phyloP scores from a whole-genome alignment of 92 coral and sea anemone species.

The Palythoa grandiflora region DNA sequence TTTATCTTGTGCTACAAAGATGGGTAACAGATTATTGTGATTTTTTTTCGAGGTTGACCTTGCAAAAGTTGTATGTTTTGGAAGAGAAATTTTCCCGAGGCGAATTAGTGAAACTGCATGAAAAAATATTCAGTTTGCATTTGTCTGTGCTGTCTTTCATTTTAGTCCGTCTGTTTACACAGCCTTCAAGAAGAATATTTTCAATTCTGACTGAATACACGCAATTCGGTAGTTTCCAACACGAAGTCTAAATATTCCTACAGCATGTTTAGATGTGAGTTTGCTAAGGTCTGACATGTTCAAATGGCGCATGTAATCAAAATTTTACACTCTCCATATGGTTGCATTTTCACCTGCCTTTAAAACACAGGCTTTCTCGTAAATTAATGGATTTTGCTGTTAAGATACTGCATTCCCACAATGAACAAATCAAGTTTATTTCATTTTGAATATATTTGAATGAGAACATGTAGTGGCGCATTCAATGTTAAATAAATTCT shows the following conservation, averaged over 20 bases:
- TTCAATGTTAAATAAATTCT: background rate
- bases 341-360: conserved; percentile 42
- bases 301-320: conserved; percentile 32
- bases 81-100: conserved; percentile 6
- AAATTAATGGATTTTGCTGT: conserved; percentile 16
- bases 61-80: conserved; percentile 5
- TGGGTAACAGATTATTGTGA: background rate
- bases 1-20: conserved; percentile 21
- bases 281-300: conserved; percentile 11
- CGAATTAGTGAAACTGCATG: background rate
- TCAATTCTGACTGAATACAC: conserved; percentile 31
- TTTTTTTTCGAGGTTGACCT: background rate
- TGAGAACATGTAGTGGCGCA: background rate
- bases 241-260: conserved; percentile 41
- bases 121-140: conserved; percentile 45
- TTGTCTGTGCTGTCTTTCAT: conserved; percentile 63
- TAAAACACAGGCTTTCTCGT: conserved; percentile 17
- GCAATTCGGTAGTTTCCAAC: conserved; percentile 26
- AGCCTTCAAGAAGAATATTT: conserved; percentile 46
- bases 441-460: conserved; percentile 42
- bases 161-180: conserved; percentile 58
- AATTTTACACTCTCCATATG: conserved; percentile 18
- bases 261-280: conserved; percentile 20
- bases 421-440: conserved; percentile 44
- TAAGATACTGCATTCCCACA: conserved; percentile 22